Evolutionary conservation across 2,888 invertebrate species (phyloP).

Genomic region (Synanthedon myopaeformis): DNA sequence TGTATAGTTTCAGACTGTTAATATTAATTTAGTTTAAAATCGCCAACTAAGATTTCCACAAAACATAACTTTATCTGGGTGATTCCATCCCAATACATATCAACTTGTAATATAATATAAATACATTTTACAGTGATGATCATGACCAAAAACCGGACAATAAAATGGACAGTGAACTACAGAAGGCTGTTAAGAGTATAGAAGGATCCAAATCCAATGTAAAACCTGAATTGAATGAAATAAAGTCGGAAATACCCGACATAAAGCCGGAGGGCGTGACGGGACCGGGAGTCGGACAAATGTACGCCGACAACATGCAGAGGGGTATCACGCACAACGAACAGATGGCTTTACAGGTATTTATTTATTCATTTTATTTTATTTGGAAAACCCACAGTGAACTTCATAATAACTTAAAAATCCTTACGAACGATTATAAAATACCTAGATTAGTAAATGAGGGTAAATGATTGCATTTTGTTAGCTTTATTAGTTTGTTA

Average conservation of each 20-base stretch:
- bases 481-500: no score
- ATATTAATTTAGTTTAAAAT: no score
- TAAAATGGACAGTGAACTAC: constrained; percentile 49
- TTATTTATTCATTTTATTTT: constrained; percentile 1
- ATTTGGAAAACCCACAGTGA: no score
- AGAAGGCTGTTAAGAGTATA: constrained; percentile 51
- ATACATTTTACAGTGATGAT: constrained; percentile 32
- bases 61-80: no score
- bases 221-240: constrained; percentile 35
- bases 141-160: constrained; percentile 37
- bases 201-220: constrained; percentile 36
- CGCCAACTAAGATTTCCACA: no score
- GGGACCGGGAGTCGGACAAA: constrained; percentile 21
- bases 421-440: no score
- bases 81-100: no score
- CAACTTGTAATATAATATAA: background rate
- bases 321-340: constrained; percentile 44
- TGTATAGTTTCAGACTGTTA: no score
- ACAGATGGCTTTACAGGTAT: constrained; percentile 50
- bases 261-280: constrained; percentile 26
- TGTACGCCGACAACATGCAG: constrained; percentile 41
- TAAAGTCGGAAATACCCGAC: constrained; percentile 35
- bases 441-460: no score
- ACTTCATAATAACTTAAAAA: no score
- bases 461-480: no score